A percentile compares a stretch with the other conserved stretches of the same genome.
These are phyloP conservation scores for Cheirogaleus medius DNA, from an alignment of 2,113 vertebrate species.

Conservation along the genomic window DNA sequence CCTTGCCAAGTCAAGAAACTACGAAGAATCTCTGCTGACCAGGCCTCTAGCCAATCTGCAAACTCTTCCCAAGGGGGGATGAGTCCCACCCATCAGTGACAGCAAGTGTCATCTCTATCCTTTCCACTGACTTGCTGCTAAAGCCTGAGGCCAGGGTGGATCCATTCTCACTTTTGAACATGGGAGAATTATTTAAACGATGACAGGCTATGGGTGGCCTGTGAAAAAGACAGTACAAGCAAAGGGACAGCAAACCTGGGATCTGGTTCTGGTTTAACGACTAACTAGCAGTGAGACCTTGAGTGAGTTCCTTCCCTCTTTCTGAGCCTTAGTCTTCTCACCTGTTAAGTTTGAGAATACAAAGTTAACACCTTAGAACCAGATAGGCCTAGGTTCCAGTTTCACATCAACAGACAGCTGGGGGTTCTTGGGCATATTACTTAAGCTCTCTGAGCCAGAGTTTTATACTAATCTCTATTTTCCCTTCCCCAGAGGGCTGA, in stretches of 20 bases:
- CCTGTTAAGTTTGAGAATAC: not conserved
- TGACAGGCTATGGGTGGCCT: not conserved
- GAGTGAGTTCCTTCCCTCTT: not conserved
- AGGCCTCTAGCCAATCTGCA: not conserved
- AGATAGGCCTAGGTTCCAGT: not conserved
- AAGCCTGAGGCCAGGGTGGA: not conserved
- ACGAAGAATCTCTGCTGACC: not conserved
- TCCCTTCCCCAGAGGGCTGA: not conserved
- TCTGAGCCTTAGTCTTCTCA: not conserved
- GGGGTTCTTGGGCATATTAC: not conserved
- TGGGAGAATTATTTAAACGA: not conserved
- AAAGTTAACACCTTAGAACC: not conserved
- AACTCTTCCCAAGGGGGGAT: not conserved
- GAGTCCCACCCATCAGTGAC: not conserved
- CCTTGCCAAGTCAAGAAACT: not conserved
- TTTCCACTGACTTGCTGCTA: not conserved
- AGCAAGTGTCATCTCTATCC: not conserved
- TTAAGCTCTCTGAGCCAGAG: not conserved
- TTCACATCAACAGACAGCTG: not conserved
- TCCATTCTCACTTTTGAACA: not conserved
- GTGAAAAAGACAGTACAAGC: not conserved
- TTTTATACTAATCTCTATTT: not conserved
- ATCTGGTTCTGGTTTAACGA: not conserved
- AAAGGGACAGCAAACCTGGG: not conserved
- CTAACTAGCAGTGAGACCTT: not conserved